Conservation (phyloP, 2,888 invertebrate genomes). For the Diaphora mendica region DNA sequence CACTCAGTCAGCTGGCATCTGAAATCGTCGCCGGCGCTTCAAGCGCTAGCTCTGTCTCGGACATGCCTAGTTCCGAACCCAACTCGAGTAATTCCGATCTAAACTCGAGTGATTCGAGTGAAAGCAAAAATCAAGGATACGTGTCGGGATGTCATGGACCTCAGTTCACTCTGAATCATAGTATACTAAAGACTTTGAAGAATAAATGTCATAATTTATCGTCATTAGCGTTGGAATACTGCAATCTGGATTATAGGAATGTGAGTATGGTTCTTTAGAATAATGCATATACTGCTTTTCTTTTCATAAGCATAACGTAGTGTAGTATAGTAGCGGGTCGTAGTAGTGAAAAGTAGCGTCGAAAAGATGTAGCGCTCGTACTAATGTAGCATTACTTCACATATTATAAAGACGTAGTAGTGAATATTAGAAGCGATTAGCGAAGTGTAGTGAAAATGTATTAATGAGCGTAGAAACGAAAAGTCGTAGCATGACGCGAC, state of each 20-base stretch:
- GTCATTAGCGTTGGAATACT: slow-evolving; percentile 80
- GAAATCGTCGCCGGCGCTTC: slow-evolving; percentile 5
- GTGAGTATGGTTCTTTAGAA: slow-evolving; percentile 61
- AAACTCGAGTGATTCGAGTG: background rate
- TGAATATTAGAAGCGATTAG: too few relatives aligned
- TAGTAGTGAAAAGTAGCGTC: too few relatives aligned
- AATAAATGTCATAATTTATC: slow-evolving; percentile 72
- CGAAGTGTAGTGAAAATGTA: too few relatives aligned
- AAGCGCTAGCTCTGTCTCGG: background rate
- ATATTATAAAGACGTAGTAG: background rate
- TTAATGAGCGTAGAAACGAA: background rate
- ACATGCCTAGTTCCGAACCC: background rate
- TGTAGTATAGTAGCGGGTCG: background rate
- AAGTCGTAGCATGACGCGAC: background rate
- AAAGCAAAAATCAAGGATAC: background rate
- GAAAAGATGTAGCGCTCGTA: too few relatives aligned
- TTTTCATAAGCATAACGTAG: background rate
- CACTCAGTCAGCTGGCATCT: slow-evolving; percentile 11
- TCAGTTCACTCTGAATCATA: slow-evolving; percentile 63
- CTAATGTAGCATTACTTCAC: too few relatives aligned
- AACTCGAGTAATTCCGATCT: background rate
- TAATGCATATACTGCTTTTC: background rate
- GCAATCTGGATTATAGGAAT: slow-evolving; percentile 79
- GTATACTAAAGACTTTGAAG: slow-evolving; percentile 64
- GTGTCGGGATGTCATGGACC: slow-evolving; percentile 56